These are phyloP conservation scores for Aphelinus certus DNA, from an alignment of 1,140 invertebrate genomes.

Conservation along the genomic window DNA sequence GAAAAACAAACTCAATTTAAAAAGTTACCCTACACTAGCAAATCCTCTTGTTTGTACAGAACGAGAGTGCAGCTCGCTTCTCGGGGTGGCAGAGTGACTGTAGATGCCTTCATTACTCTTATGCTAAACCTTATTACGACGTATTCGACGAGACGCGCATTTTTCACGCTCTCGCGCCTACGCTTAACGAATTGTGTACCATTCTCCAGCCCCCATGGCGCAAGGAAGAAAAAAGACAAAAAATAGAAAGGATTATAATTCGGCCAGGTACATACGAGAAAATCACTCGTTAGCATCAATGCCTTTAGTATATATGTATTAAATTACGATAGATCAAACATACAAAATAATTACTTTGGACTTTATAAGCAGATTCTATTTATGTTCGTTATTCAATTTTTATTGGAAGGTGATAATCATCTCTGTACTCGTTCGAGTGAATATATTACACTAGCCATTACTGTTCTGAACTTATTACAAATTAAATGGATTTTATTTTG, in stretches of 20 bases:
- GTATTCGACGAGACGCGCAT: slow-evolving; percentile 9
- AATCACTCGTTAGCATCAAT: background rate
- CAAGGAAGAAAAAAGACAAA: background rate
- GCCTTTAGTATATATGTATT: too few relatives aligned
- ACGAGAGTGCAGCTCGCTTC: background rate
- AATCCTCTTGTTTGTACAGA: slow-evolving; percentile 16
- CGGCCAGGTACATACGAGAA: slow-evolving; percentile 5
- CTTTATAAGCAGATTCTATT: too few relatives aligned
- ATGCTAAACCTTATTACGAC: slow-evolving; percentile 29
- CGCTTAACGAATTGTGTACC: slow-evolving; percentile 35
- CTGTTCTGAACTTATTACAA: too few relatives aligned
- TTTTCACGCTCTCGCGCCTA: slow-evolving; percentile 24
- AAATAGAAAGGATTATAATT: slow-evolving; percentile 8
- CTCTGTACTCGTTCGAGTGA: too few relatives aligned
- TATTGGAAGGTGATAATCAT: too few relatives aligned
- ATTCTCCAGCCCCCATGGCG: background rate
- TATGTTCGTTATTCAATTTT: too few relatives aligned
- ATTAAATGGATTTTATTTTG: too few relatives aligned
- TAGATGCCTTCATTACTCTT: slow-evolving; percentile 31
- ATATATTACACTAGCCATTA: too few relatives aligned
- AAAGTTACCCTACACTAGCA: background rate
- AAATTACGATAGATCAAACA: too few relatives aligned
- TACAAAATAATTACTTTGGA: too few relatives aligned
- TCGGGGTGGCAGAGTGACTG: background rate
- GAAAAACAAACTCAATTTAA: slow-evolving; percentile 8